phyloP scores from a whole-genome alignment of 2,888 invertebrate genomes.

The Diadegma fenestrale region DNA sequence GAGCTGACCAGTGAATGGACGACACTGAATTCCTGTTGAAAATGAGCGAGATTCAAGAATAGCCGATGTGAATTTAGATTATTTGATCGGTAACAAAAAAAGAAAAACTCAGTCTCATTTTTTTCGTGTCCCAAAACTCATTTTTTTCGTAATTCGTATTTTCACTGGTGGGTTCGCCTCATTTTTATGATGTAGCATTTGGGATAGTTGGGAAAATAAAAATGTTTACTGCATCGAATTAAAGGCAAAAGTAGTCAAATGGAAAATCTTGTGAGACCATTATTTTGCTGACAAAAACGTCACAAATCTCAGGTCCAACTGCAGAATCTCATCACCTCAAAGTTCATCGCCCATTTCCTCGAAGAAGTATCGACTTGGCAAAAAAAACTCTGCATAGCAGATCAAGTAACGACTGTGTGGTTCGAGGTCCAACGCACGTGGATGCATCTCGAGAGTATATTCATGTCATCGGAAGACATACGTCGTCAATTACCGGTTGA shows the following conservation, averaged over 20 bases:
- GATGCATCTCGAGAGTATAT: slow-evolving; percentile 98
- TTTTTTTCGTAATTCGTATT: too few relatives aligned
- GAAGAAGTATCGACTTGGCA: slow-evolving; percentile 98
- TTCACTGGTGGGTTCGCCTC: too few relatives aligned
- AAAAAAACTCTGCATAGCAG: slow-evolving; percentile 95
- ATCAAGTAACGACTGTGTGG: slow-evolving; percentile 96
- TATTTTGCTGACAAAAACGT: slow-evolving; percentile 23
- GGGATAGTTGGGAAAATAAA: background rate
- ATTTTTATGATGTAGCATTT: background rate
- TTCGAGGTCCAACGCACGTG: slow-evolving; percentile 99
- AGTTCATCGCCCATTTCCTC: slow-evolving; percentile 97
- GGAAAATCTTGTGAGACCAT: background rate
- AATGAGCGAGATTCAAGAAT: too few relatives aligned
- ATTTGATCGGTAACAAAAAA: too few relatives aligned
- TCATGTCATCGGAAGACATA: slow-evolving; percentile 99
- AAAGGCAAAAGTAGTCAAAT: background rate
- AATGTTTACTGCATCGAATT: background rate
- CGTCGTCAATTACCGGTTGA: slow-evolving; percentile 97
- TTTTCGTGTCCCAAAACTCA: too few relatives aligned
- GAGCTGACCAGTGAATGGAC: too few relatives aligned
- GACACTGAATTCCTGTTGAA: too few relatives aligned
- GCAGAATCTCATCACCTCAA: slow-evolving; percentile 98
- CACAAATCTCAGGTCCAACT: slow-evolving; percentile 90
- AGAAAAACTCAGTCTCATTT: too few relatives aligned
- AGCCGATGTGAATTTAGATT: too few relatives aligned